Evolutionary conservation across 1,140 invertebrate species (phyloP), one percentile per base, ranked within the genome.

Genomic region (Zaprionus davidi): DNA sequence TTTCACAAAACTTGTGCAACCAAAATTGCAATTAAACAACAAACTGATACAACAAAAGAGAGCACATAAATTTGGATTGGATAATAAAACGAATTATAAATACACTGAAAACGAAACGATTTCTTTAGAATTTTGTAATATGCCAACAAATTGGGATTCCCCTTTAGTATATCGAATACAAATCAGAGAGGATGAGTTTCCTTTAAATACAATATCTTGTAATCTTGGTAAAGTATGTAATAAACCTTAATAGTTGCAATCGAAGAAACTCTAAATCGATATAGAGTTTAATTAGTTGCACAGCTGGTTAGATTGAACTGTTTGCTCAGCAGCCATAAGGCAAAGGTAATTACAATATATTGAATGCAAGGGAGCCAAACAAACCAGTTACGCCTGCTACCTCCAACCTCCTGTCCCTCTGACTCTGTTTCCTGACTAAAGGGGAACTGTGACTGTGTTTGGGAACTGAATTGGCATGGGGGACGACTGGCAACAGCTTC

Each of bases 1-100:
- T 81, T 85, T 85, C 82, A 81, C 82, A 75, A 78, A 69, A 62
- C 70, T 71, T 69, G 41, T 55, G 49, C 62, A 75, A 44, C 78
- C 63, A 49, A 68, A 84, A 84, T 85, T n/a, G 78, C 83, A 81
- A 85, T 81, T 85, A 81, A 81, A 71, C 41, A 66, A 66, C 56
- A 55, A 66, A 71, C 44, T 28, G 26, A 17, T 46, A 6, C 41
- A 59, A 26, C 5, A 53, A 28, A 28, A 28, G 11, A 4, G 3
- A 2, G 3, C 31, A 26, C 5, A 15, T 53, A 9, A 38, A 22
- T n/a, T 11, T 1, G 13, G 20, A 22, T 24, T 38, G n/a, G n/a
- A 20, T 38, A 36, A 51, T 13, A 22, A 51, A 46, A 20, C 15
- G 56, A 51, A 56, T 17, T 22, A 9, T 57, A 13, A 22, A 72